Base-by-base conservation (phyloP, 2,888 invertebrate species). In the Capitulum mitella region DNA sequence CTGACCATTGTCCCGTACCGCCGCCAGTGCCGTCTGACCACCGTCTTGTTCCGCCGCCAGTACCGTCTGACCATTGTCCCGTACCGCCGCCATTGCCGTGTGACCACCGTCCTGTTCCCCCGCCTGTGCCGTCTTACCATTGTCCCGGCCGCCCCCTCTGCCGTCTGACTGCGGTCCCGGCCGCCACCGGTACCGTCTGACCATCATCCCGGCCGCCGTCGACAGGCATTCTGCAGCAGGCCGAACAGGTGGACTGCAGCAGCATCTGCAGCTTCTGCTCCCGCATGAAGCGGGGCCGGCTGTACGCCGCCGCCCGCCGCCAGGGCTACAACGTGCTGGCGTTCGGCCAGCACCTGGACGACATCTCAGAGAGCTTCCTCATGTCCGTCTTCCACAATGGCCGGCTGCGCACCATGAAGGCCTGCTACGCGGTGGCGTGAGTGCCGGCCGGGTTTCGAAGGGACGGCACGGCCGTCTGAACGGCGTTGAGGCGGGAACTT, bases 301-400 rank as follows among this genome's bases (percentile, higher is more conserved):
- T 94, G 58, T 93, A 93, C 85, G 88, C 90, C 0, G 89, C 92
- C 46, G 94, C 94, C 0, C 89, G 91, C 81, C 88, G 90, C 79
- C 91, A 92, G 83, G 91, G 91, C 0, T 96, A 93, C 87, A 93
- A 94, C 84, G 95, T 95, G 3, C 88, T 94, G n/a, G 95, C 94
- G 0, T 87, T 95, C 51, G 95, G 93, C 1, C 95, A 95, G 85
- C 92, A 92, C 85, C 86, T 95, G 78, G 95, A 95, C 86, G 93
- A 93, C 85, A 88, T 95, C 10, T 91, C 93, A 40, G 91, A 93
- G 84, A 92, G 91, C 81, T 94, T 96, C 86, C 86, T 95, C 80
- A 90, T 93, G 84, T 92, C 93, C 1, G 89, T 92, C 22, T 91
- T 95, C 84, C 92, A 93, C 84, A 92, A 91, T 83, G 94, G 94